Percentiles rank a stretch among this genome's conserved stretches.
Evolutionary conservation across 2,797 vertebrate genomes (phyloP).

Genomic region (Garrulus glandarius): DNA sequence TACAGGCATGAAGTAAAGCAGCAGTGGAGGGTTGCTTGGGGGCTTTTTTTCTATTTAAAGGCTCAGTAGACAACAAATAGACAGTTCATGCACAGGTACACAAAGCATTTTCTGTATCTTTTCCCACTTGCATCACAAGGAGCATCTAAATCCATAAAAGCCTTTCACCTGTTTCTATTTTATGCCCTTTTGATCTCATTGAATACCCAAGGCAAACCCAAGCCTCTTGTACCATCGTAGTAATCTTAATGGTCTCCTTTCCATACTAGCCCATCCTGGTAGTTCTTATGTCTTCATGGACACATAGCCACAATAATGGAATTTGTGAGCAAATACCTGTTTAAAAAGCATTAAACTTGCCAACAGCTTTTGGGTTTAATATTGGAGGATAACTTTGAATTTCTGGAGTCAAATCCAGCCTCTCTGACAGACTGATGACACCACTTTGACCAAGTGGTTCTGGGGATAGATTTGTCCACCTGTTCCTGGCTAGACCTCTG

Average conservation of each 20-base stretch:
- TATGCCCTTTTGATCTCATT: not conserved
- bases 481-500: not conserved
- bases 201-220: not conserved
- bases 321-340: not conserved
- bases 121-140: not conserved
- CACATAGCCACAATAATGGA: not conserved
- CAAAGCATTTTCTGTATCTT: not conserved
- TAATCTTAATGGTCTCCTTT: not conserved
- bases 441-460: not conserved
- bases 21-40: not conserved
- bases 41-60: not conserved
- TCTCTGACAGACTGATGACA: not conserved
- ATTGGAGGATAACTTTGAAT: not conserved
- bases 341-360: not conserved
- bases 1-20: not conserved
- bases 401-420: not conserved
- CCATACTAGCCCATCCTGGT: not conserved
- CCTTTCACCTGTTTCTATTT: not conserved
- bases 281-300: not conserved
- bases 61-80: not conserved
- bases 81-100: not conserved
- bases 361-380: not conserved
- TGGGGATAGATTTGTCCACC: not conserved
- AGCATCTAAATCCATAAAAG: not conserved
- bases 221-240: not conserved